Evolutionary conservation across 2,797 vertebrate genomes (phyloP).

Genomic region (Danionella dracula): DNA sequence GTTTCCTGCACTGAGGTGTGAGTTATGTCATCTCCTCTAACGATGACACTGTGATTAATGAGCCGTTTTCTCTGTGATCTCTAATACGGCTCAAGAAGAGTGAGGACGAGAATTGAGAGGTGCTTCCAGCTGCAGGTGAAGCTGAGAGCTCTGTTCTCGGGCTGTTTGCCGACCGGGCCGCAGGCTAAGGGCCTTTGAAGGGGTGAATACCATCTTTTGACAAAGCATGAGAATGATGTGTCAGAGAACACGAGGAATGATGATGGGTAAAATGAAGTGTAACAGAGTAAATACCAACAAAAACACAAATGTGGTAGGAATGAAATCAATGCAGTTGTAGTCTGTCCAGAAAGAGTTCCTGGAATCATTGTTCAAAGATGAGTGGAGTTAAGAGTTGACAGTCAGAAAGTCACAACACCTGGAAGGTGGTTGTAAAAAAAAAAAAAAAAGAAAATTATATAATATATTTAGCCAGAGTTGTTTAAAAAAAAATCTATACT

Average conservation of each 20-base stretch:
- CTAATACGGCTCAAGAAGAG: neutral
- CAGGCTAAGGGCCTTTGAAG: constrained; percentile 99
- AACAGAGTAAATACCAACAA: constrained; percentile 22
- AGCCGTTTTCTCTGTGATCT: constrained; percentile 7
- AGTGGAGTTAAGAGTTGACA: constrained; percentile 37
- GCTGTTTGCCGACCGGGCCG: constrained; percentile 99
- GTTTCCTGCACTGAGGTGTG: constrained; percentile 19
- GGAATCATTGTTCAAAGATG: constrained; percentile 42
- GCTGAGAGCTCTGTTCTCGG: constrained; percentile 94
- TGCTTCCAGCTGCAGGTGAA: constrained; percentile 78
- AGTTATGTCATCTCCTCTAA: constrained; percentile 13
- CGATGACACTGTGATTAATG: constrained; percentile 13
- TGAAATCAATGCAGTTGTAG: constrained; percentile 36
- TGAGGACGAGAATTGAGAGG: constrained; percentile 31
- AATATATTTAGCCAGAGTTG: no score
- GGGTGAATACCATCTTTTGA: constrained; percentile 99
- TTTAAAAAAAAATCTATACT: no score
- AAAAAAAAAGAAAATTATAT: neutral
- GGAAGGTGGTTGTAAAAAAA: neutral
- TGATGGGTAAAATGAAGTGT: constrained; percentile 16
- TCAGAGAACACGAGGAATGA: constrained; percentile 51
- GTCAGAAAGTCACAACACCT: constrained; percentile 67
- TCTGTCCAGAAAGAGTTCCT: constrained; percentile 45
- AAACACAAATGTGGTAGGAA: constrained; percentile 35
- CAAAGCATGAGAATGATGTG: constrained; percentile 89